Conservation (phyloP, 1,140 invertebrate genomes). For the Pachypeltis micranthus region DNA sequence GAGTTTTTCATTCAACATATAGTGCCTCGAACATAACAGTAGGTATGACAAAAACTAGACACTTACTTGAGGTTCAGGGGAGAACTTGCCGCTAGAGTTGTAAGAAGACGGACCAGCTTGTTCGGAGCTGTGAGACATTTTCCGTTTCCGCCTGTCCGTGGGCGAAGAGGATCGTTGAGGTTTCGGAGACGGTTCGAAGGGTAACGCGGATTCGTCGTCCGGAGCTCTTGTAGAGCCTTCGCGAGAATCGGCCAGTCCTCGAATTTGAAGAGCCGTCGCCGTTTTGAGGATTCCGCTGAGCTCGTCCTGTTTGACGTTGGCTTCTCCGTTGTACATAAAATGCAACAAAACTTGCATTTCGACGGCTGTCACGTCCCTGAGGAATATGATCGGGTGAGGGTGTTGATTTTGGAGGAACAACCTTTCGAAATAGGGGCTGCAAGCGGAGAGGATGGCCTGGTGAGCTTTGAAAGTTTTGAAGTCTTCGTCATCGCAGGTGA, state of each 20-base stretch:
- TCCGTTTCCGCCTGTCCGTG: conserved; percentile 23
- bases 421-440: conserved; percentile 88
- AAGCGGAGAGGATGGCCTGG: conserved; percentile 84
- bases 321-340: conserved; percentile 86
- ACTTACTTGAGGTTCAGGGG: conserved; percentile 22
- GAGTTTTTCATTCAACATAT: too few relatives aligned
- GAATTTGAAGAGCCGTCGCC: conserved; percentile 78
- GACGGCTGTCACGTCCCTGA: conserved; percentile 75
- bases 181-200: conserved; percentile 16
- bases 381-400: conserved; percentile 83
- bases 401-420: conserved; percentile 83
- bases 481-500: conserved; percentile 55
- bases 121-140: conserved; percentile 22
- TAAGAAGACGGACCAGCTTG: conserved; percentile 12
- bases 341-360: conserved; percentile 78
- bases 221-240: conserved; percentile 16
- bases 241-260: conserved; percentile 47
- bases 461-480: conserved; percentile 71
- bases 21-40: too few relatives aligned
- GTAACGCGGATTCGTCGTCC: not conserved
- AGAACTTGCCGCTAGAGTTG: conserved; percentile 18
- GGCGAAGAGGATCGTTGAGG: conserved; percentile 18
- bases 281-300: conserved; percentile 80
- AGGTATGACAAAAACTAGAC: too few relatives aligned
- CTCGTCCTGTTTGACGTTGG: conserved; percentile 76